These are phyloP conservation scores for Ariolimax columbianus DNA, from an alignment of 2,888 invertebrate species.

Conservation along the genomic window DNA sequence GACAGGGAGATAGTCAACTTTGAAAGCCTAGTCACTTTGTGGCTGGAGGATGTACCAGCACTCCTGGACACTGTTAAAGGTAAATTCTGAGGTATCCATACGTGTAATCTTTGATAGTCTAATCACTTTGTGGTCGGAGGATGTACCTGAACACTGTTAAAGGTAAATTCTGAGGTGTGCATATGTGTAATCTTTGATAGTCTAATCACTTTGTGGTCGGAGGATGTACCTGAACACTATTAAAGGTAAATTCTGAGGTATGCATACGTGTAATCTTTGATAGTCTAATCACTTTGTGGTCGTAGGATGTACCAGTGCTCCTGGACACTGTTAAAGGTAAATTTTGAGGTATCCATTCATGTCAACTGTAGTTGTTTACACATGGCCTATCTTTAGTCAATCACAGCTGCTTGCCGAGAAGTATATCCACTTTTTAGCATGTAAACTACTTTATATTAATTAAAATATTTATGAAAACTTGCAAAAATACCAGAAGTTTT, in stretches of 20 bases:
- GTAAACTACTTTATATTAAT: too few species aligned
- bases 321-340: slow-evolving; percentile 27
- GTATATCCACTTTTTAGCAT: too few species aligned
- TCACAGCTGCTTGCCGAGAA: too few species aligned
- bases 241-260: slow-evolving; percentile 24
- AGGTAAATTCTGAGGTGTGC: slow-evolving; percentile 29
- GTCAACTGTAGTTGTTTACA: neutral
- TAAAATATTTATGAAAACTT: too few species aligned
- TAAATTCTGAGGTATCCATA: slow-evolving; percentile 5
- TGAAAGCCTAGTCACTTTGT: neutral
- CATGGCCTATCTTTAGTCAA: too few species aligned
- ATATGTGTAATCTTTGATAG: neutral
- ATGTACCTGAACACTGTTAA: slow-evolving; percentile 2
- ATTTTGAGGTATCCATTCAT: too few species aligned
- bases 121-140: slow-evolving; percentile 10
- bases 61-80: slow-evolving; percentile 20
- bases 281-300: neutral
- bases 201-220: slow-evolving; percentile 10
- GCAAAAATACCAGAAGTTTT: too few species aligned
- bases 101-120: neutral
- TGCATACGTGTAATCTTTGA: slow-evolving; percentile 6
- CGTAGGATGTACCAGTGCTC: slow-evolving; percentile 6
- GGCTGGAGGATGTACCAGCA: slow-evolving; percentile 18
- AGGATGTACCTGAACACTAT: slow-evolving; percentile 15
- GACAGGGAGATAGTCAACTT: neutral